Percentiles rank a stretch among this genome's conserved stretches.
These are phyloP conservation scores for Chionoecetes opilio DNA, from an alignment of 1,140 invertebrate genomes.

Conservation along the genomic window DNA sequence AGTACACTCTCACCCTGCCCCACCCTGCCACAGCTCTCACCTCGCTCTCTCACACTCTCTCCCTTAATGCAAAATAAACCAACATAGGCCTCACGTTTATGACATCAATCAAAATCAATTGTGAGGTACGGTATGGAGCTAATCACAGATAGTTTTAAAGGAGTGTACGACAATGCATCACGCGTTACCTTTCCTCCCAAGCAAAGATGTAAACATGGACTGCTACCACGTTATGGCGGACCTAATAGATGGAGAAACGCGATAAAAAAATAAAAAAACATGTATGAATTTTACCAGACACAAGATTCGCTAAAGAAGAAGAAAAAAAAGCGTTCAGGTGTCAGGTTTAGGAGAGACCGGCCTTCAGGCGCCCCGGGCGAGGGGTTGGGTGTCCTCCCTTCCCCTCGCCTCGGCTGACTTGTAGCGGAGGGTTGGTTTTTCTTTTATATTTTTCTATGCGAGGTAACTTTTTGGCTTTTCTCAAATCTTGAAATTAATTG, in stretches of 20 bases:
- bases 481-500: no score
- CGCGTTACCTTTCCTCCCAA: no score
- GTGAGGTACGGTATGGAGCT: no score
- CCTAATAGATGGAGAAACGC: no score
- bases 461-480: no score
- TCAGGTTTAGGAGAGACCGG: background rate
- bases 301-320: no score
- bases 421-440: background rate
- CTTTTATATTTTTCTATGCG: background rate
- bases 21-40: slow-evolving; percentile 13
- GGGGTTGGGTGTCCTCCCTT: background rate
- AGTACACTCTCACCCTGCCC: slow-evolving; percentile 24
- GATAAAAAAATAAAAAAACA: no score
- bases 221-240: no score
- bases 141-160: background rate
- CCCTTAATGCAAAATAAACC: background rate
- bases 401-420: background rate
- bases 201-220: no score
- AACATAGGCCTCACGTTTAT: background rate
- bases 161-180: no score
- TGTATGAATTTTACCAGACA: no score
- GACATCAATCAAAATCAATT: background rate
- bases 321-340: background rate
- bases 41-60: background rate
- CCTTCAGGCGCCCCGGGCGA: background rate